Conservation (phyloP, 2,797 vertebrate species). For the Saxicola maurus region DNA sequence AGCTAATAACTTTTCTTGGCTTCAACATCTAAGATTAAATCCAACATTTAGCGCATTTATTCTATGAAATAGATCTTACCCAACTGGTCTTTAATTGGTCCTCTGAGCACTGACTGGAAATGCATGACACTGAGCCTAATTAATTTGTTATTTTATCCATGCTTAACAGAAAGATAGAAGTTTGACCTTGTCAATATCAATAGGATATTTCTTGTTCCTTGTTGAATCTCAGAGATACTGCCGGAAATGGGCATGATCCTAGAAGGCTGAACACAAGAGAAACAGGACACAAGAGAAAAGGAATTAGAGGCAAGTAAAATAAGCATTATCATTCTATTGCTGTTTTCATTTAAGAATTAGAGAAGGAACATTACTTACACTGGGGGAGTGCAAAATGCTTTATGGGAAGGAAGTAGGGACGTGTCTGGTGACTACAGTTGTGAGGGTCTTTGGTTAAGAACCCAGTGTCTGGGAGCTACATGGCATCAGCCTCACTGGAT, state of each 20-base stretch:
- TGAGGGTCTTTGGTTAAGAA: background rate
- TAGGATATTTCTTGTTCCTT: background rate
- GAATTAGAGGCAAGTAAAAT: background rate
- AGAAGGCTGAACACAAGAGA: background rate
- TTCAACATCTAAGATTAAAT: background rate
- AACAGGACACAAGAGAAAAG: background rate
- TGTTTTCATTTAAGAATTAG: background rate
- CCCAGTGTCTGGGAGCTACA: background rate
- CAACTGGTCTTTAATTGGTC: background rate
- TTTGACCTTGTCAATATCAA: background rate
- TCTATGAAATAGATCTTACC: background rate
- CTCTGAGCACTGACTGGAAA: background rate
- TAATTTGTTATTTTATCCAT: background rate
- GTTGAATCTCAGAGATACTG: background rate
- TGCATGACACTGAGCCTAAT: background rate
- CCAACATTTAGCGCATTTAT: background rate
- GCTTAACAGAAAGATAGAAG: background rate
- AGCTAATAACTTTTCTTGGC: background rate
- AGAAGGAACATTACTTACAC: background rate
- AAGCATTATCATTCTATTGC: background rate
- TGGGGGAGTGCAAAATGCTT: background rate
- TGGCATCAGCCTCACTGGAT: background rate
- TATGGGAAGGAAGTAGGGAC: background rate
- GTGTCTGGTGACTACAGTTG: background rate
- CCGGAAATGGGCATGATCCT: background rate